Evolutionary conservation across 2,797 vertebrate genomes (phyloP).

Genomic region (Eutrigla gurnardus): DNA sequence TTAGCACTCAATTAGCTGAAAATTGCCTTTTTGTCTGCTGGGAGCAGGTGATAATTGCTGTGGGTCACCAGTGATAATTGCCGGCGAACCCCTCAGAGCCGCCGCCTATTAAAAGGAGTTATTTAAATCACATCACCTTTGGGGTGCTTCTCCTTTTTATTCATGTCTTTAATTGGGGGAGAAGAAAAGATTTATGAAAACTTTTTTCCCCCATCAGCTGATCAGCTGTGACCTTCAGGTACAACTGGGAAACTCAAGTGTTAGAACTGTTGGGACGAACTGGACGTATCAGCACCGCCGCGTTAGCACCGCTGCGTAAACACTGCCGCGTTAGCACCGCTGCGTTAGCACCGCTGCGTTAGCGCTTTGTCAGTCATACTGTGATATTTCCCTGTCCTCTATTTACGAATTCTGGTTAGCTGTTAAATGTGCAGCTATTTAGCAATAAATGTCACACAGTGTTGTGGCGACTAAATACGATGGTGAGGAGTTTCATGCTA

Average conservation of each 20-base stretch:
- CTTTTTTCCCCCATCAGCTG: conserved; percentile 45
- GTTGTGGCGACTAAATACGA: too few species aligned
- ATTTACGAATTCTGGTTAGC: too few species aligned
- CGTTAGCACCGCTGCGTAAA: too few species aligned
- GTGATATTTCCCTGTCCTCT: too few species aligned
- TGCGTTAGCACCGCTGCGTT: too few species aligned
- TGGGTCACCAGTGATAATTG: conserved; percentile 94
- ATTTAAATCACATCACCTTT: conserved; percentile 90
- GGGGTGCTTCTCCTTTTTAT: conserved; percentile 66
- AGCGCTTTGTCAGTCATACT: too few species aligned
- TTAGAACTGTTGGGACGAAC: conserved; percentile 10
- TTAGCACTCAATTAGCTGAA: conserved; percentile 86
- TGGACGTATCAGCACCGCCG: background rate
- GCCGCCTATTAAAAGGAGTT: conserved; percentile 91
- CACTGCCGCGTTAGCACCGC: too few species aligned
- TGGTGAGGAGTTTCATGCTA: too few species aligned
- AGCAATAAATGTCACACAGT: too few species aligned
- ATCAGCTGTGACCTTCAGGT: conserved; percentile 29
- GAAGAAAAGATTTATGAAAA: conserved; percentile 66
- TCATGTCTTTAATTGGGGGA: conserved; percentile 75
- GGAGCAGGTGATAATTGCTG: conserved; percentile 92
- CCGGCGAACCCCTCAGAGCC: conserved; percentile 86
- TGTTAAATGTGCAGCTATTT: too few species aligned
- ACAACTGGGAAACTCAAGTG: background rate
- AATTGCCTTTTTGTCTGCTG: conserved; percentile 87